Evolutionary conservation across 2,113 vertebrate species (phyloP).

Genomic region (Calyptommatus sinebrachiatus): DNA sequence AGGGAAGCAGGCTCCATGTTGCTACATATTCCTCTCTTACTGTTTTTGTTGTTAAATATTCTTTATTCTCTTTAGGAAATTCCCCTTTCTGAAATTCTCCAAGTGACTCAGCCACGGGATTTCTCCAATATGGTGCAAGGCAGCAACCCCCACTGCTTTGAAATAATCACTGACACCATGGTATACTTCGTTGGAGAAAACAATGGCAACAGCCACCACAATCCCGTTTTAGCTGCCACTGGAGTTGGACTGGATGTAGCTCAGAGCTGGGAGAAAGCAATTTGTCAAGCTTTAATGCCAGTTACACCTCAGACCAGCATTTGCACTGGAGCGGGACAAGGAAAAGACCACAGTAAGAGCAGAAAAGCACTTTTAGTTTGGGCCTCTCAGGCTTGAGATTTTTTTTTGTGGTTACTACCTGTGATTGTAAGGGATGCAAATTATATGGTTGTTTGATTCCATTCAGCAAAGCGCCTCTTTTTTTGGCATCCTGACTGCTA

Average conservation of each 20-base stretch:
- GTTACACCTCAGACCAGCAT: constrained; percentile 94
- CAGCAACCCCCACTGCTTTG: constrained; percentile 97
- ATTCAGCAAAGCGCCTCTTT: too few species aligned
- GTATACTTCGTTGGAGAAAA: constrained; percentile 98
- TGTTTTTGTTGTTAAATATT: constrained; percentile 49
- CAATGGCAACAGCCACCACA: constrained; percentile 83
- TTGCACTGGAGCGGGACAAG: constrained; percentile 84
- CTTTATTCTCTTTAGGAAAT: constrained; percentile 85
- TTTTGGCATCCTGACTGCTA: too few species aligned
- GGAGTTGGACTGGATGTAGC: constrained; percentile 93
- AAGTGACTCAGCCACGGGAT: constrained; percentile 87
- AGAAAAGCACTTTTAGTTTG: constrained; percentile 4
- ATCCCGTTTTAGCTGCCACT: constrained; percentile 85
- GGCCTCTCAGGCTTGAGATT: not conserved
- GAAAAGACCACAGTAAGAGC: constrained; percentile 94
- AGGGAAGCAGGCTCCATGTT: not conserved
- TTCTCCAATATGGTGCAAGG: constrained; percentile 83
- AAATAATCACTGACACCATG: constrained; percentile 97
- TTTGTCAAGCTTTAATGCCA: constrained; percentile 96
- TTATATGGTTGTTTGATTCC: too few species aligned
- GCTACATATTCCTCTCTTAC: not conserved
- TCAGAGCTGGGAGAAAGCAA: constrained; percentile 96
- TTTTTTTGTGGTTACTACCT: too few species aligned
- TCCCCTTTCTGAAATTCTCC: constrained; percentile 97
- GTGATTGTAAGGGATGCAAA: too few species aligned